Evolutionary conservation across 2,797 vertebrate species (phyloP).

Genomic region (Sylvilagus floridanus): DNA sequence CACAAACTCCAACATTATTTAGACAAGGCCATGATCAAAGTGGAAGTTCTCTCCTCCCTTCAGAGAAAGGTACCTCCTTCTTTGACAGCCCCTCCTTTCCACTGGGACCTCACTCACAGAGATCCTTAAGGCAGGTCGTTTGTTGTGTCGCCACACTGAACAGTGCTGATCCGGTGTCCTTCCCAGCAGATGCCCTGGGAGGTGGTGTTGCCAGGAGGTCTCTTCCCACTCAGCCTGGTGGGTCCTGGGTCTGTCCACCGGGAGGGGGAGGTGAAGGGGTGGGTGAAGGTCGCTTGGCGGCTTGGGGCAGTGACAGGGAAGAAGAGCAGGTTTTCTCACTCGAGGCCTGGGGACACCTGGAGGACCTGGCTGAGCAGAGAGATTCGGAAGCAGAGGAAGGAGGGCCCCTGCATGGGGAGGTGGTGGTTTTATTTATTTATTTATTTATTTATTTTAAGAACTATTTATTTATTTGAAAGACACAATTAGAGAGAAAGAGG

Average conservation of each 20-base stretch:
- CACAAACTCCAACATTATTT: too few species aligned
- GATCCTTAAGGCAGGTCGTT: too few species aligned
- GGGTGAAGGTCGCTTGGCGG: fast-evolving
- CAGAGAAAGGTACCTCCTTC: too few species aligned
- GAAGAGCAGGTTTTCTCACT: neutral
- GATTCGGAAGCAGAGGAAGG: fast-evolving
- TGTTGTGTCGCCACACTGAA: neutral
- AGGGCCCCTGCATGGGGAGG: too few species aligned
- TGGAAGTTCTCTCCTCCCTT: too few species aligned
- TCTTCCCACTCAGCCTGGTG: neutral
- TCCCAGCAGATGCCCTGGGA: neutral
- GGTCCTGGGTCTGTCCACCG: neutral
- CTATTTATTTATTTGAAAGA: too few species aligned
- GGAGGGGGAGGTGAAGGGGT: neutral
- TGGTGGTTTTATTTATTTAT: too few species aligned
- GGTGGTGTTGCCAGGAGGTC: neutral
- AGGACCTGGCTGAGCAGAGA: neutral
- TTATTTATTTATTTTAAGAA: too few species aligned
- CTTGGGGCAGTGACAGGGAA: neutral
- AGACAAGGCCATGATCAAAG: too few species aligned
- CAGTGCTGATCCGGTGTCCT: fast-evolving
- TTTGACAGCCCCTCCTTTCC: too few species aligned
- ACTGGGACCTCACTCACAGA: too few species aligned
- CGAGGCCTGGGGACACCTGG: neutral
- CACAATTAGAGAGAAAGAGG: too few species aligned